Conservation (phyloP, 2,888 invertebrate species). For the Noctua janthina region DNA sequence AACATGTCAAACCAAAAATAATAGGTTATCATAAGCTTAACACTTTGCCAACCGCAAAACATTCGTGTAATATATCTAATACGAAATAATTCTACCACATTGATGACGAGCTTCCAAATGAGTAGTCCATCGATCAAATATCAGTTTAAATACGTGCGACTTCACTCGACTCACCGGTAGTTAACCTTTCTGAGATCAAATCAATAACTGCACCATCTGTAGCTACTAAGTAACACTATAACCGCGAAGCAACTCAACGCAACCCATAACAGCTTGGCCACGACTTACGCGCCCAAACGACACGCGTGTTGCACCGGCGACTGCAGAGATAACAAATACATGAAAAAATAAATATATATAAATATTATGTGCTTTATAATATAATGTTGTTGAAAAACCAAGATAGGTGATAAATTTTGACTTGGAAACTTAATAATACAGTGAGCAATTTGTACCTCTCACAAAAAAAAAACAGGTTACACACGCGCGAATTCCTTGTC, state of each 20-base stretch:
- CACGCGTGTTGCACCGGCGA: neutral
- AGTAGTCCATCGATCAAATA: neutral
- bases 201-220: slow-evolving; percentile 1
- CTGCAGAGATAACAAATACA: neutral
- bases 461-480: neutral
- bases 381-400: too few species aligned
- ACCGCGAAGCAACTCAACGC: slow-evolving; percentile 15
- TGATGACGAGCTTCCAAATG: neutral
- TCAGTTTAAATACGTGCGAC: neutral
- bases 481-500: neutral
- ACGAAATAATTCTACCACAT: neutral
- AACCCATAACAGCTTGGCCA: neutral
- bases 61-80: neutral
- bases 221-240: neutral
- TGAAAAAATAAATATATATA: too few species aligned
- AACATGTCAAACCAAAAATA: neutral
- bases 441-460: neutral
- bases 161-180: neutral
- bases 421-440: neutral
- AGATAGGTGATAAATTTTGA: neutral
- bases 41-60: neutral
- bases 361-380: too few species aligned
- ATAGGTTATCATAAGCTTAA: neutral
- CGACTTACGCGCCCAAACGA: neutral
- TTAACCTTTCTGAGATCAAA: slow-evolving; percentile 14